Conservation (phyloP, 2,888 invertebrate genomes). For the Branchellion lobata region DNA sequence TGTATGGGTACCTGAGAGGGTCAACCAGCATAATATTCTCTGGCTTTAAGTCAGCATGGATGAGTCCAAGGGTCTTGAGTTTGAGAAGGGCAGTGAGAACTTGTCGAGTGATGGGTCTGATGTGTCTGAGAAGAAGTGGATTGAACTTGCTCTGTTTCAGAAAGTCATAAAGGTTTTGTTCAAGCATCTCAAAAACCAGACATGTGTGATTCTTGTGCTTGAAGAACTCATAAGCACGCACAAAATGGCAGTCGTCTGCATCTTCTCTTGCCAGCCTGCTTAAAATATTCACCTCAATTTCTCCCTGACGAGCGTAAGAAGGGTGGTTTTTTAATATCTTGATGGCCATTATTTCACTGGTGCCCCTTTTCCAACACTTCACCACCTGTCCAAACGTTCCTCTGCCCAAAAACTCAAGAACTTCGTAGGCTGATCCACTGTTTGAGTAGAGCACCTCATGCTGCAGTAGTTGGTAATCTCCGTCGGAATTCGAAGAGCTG, state of each 20-base stretch:
- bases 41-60: slow-evolving; percentile 98
- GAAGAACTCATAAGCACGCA: slow-evolving; percentile 98
- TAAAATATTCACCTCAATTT: slow-evolving; percentile 84
- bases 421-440: slow-evolving; percentile 81
- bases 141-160: slow-evolving; percentile 99
- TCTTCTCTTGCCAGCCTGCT: slow-evolving; percentile 63
- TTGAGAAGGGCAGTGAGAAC: slow-evolving; percentile 79
- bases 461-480: slow-evolving; percentile 96
- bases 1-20: slow-evolving; percentile 93
- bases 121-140: slow-evolving; percentile 94
- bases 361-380: slow-evolving; percentile 99
- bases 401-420: slow-evolving; percentile 96
- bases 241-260: slow-evolving; percentile 86
- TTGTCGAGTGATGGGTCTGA: slow-evolving; percentile 97
- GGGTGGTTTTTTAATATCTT: slow-evolving; percentile 99
- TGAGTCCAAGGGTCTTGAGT: slow-evolving; percentile 94
- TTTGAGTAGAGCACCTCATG: slow-evolving; percentile 91
- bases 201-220: slow-evolving; percentile 99
- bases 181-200: slow-evolving; percentile 99
- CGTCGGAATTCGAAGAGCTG: slow-evolving; percentile 68
- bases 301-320: slow-evolving; percentile 98
- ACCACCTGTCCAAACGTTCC: slow-evolving; percentile 98
- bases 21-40: slow-evolving; percentile 99
- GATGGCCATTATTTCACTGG: slow-evolving; percentile 99
- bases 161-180: slow-evolving; percentile 99